Evolutionary conservation across 2,888 invertebrate genomes (phyloP).

Genomic region (Euproctis similis): DNA sequence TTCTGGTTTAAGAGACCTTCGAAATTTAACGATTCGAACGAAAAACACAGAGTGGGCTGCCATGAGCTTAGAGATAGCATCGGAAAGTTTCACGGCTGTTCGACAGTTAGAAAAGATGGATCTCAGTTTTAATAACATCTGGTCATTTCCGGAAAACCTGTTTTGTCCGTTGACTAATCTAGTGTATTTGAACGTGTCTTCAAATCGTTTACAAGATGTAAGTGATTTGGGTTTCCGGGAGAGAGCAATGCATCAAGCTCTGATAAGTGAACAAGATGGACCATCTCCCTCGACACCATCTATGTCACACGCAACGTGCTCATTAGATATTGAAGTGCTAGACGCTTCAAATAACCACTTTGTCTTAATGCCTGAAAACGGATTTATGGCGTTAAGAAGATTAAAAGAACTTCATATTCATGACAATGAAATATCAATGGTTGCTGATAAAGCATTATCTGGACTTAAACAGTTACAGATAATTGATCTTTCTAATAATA

Average conservation of each 20-base stretch:
- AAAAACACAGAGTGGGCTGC: conserved; percentile 90
- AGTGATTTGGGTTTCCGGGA: conserved; percentile 90
- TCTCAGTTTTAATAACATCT: conserved; percentile 91
- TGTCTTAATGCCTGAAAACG: conserved; percentile 86
- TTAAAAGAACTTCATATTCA: conserved; percentile 88
- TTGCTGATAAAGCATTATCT: conserved; percentile 87
- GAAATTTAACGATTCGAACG: conserved; percentile 89
- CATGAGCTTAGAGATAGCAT: conserved; percentile 87
- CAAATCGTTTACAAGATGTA: conserved; percentile 91
- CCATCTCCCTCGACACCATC: conserved; percentile 55
- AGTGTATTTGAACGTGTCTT: conserved; percentile 88
- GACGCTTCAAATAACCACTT: conserved; percentile 92
- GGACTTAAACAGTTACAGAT: conserved; percentile 88
- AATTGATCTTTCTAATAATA: conserved; percentile 92
- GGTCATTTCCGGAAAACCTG: conserved; percentile 89
- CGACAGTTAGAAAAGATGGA: conserved; percentile 89
- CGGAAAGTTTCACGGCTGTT: conserved; percentile 84
- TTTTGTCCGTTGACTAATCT: conserved; percentile 89
- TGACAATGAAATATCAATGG: conserved; percentile 92
- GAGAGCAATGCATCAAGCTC: conserved; percentile 78
- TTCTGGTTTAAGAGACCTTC: conserved; percentile 85
- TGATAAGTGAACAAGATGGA: conserved; percentile 78
- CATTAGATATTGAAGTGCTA: conserved; percentile 86
- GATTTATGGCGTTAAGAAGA: conserved; percentile 86
- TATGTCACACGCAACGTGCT: conserved; percentile 77